These are phyloP conservation scores for Gasterosteus nipponicus DNA, from an alignment of 2,113 vertebrate genomes.

Conservation along the genomic window DNA sequence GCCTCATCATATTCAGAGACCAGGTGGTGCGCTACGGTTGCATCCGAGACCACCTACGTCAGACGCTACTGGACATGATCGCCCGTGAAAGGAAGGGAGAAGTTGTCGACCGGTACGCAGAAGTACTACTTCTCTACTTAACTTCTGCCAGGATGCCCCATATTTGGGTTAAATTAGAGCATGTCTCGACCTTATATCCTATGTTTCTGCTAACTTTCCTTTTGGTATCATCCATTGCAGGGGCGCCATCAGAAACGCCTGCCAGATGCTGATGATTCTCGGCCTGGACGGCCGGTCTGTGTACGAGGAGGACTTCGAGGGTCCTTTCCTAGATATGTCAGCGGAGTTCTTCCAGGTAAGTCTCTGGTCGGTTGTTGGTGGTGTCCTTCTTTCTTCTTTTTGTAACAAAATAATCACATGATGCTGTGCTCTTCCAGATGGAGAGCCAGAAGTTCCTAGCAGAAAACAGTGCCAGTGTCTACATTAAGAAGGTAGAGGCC, in stretches of 20 bases:
- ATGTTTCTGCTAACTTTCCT: not conserved
- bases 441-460: conserved; percentile 99
- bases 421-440: conserved; percentile 82
- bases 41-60: conserved; percentile 93
- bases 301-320: conserved; percentile 97
- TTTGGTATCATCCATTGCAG: conserved; percentile 70
- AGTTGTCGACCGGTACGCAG: conserved; percentile 92
- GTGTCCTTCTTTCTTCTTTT: not conserved
- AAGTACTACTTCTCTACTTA: not conserved
- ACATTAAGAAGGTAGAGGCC: conserved; percentile 99
- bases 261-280: conserved; percentile 99
- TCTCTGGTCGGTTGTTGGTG: not conserved
- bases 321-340: conserved; percentile 98
- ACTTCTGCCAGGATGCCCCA: not conserved
- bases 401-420: not conserved
- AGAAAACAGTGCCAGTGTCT: conserved; percentile 98
- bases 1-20: conserved; percentile 97
- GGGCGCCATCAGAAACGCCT: conserved; percentile 96
- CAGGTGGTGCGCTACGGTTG: conserved; percentile 95
- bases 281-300: conserved; percentile 95
- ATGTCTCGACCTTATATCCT: not conserved
- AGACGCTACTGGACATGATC: conserved; percentile 97
- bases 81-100: conserved; percentile 95
- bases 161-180: not conserved
- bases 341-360: conserved; percentile 98